phyloP scores from a whole-genome alignment of 2,888 invertebrate genomes.

The Isotomurus palustris region DNA sequence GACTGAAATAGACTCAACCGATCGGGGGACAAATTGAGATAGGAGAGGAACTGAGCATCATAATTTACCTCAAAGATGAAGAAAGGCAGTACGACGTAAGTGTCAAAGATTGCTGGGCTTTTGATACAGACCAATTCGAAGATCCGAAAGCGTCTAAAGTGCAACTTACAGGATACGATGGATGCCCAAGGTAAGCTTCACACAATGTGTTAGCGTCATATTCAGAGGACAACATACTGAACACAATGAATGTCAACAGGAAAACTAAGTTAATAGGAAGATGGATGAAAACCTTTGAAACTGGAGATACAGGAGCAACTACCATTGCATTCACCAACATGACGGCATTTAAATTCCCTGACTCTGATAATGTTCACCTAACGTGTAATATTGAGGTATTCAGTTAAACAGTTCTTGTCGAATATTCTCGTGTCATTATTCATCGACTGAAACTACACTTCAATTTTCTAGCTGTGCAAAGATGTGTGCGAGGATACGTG shows the following conservation, averaged over 20 bases:
- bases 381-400: constrained; percentile 69
- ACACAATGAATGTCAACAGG: constrained; percentile 48
- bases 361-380: constrained; percentile 65
- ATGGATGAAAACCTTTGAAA: constrained; percentile 60
- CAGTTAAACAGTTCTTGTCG: background rate
- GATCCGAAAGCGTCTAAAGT: constrained; percentile 58
- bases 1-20: constrained; percentile 56
- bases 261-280: constrained; percentile 62
- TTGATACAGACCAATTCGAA: constrained; percentile 61
- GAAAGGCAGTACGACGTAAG: constrained; percentile 62
- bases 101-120: constrained; percentile 70
- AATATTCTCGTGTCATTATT: too few relatives aligned
- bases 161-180: constrained; percentile 62
- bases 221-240: background rate
- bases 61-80: constrained; percentile 64
- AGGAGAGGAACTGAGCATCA: constrained; percentile 65
- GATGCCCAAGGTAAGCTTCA: constrained; percentile 59
- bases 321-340: constrained; percentile 64
- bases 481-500: constrained; percentile 37
- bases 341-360: constrained; percentile 69
- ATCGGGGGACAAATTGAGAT: constrained; percentile 62
- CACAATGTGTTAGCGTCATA: constrained; percentile 1
- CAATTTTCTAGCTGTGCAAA: constrained; percentile 33
- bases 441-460: background rate
- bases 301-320: constrained; percentile 60